These are phyloP conservation scores for Odontothrips loti DNA, from an alignment of 2,888 invertebrate species.

Conservation along the genomic window DNA sequence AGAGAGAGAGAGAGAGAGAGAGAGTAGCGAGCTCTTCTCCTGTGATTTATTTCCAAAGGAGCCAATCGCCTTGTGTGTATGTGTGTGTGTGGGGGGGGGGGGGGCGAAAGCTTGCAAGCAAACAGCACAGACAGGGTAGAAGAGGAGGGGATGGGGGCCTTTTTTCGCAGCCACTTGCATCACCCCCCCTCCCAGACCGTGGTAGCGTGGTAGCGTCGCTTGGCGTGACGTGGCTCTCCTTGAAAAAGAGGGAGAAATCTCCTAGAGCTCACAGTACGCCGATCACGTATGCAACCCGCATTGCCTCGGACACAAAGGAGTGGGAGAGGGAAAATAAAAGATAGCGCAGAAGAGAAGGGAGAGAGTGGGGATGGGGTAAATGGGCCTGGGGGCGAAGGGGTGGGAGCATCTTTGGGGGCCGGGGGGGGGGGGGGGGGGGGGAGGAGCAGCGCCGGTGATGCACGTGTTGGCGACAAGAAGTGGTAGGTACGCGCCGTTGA, in stretches of 20 bases:
- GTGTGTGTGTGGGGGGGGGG: not conserved
- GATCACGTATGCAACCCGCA: conserved; percentile 16
- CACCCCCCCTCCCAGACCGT: not conserved
- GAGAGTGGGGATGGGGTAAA: not conserved
- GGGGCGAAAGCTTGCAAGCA: not conserved
- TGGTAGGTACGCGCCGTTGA: no score
- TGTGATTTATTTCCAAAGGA: not conserved
- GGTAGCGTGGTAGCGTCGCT: no score
- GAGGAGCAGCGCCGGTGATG: not conserved
- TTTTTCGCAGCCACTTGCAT: not conserved
- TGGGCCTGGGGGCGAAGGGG: not conserved
- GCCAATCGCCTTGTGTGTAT: not conserved
- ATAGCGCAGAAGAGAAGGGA: not conserved
- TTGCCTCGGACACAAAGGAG: conserved; percentile 11
- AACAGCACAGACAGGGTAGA: no score
- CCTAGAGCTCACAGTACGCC: not conserved
- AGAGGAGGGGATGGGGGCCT: not conserved
- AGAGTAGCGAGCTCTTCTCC: no score
- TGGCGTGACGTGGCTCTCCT: not conserved
- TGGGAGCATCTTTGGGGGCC: not conserved
- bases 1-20: no score
- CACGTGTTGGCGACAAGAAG: no score
- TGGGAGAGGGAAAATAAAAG: not conserved
- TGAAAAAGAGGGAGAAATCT: not conserved
- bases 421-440: not conserved